Base-by-base conservation (phyloP, 1,140 invertebrate genomes). In the Anoplophora glabripennis region DNA sequence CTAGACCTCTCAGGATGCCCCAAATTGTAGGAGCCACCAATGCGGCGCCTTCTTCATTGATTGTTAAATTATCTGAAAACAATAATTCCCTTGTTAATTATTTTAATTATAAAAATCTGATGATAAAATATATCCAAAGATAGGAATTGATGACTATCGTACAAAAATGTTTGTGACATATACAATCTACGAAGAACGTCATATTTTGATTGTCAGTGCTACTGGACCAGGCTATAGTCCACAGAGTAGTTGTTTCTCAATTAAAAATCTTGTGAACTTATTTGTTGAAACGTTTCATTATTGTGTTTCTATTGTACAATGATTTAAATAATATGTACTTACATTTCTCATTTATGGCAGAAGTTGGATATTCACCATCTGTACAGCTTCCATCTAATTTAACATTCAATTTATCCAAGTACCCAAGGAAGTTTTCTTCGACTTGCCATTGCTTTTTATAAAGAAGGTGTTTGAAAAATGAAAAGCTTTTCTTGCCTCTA, bases 1-100 rank as follows among this genome's bases (percentile, higher is more conserved):
- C 90, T 36, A 93, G 73, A 0, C 89, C 91, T 65, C 88, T 76
- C 14, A 94, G 68, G 44, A 86, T 80, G 10, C 90, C 91, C 91
- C 91, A 94, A 57, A 92, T 79, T 0, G 82, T 80, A 3, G 76
- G 62, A 69, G 68, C 72, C 33, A 18, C 65, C 18, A 72, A 58
- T n/a, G 72, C 54, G 10, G 56, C 69, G 53, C 57, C 17, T 38
- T 57, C 34, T 70, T 38, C 54, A 12, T 53, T 69, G 18, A 80
- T 70, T 18, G 68, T 66, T 33, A 80, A 63, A 4, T 41, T 57
- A 71, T 80, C 78, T 80, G 62, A 4, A 69, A 66, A 12, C 8
- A 52, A 65, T 68, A 61, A 61, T 34, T 62, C 49, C 44, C 60
- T 52, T 18, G 33, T 45, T 15, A 40, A 15, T 3, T 53, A 49